These are phyloP conservation scores for Catonia carolina DNA, from an alignment of 2,888 invertebrate species.

Conservation along the genomic window DNA sequence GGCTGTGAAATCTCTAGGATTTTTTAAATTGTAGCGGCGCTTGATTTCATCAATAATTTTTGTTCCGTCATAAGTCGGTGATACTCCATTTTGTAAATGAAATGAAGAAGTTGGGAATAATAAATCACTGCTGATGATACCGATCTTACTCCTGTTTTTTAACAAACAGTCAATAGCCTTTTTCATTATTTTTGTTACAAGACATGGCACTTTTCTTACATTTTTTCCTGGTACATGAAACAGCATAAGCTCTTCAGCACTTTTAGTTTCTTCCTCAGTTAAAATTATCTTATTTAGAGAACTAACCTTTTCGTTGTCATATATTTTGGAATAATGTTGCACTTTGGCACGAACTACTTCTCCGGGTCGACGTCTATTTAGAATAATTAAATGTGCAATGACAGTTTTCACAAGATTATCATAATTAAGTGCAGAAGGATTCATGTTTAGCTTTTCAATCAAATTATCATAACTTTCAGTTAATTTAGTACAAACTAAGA, in stretches of 20 bases:
- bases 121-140: background rate
- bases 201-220: slow-evolving; percentile 9
- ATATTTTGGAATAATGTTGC: background rate
- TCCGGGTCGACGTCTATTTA: slow-evolving; percentile 8
- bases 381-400: slow-evolving; percentile 11
- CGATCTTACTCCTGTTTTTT: background rate
- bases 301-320: background rate
- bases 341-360: slow-evolving; percentile 5
- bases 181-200: slow-evolving; percentile 3
- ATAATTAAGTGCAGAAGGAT: slow-evolving; percentile 1
- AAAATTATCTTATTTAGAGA: background rate
- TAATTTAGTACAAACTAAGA: slow-evolving; percentile 1
- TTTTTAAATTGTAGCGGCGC: background rate
- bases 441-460: background rate
- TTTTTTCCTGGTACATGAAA: slow-evolving; percentile 17
- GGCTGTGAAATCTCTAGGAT: slow-evolving; percentile 4
- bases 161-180: slow-evolving; percentile 5
- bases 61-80: background rate
- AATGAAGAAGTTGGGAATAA: background rate
- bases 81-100: background rate
- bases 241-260: background rate
- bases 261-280: background rate
- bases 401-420: background rate
- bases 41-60: slow-evolving; percentile 4
- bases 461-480: background rate